Conservation (phyloP, 2,797 vertebrate genomes). For the Lutjanus argentimaculatus region DNA sequence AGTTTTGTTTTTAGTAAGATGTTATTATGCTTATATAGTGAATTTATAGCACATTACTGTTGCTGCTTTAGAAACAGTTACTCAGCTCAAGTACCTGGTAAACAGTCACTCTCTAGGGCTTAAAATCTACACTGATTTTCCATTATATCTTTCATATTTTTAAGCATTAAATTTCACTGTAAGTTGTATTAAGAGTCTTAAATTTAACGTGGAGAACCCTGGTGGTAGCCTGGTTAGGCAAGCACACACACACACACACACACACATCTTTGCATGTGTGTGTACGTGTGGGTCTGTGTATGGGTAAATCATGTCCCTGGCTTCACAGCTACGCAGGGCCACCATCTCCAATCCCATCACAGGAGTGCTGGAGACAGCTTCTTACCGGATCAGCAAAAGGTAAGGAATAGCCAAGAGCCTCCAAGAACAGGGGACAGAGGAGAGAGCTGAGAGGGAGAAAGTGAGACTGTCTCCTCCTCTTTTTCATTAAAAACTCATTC, state of each 20-base stretch:
- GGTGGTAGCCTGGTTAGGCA: not conserved
- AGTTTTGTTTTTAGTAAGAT: too few species aligned
- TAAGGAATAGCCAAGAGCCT: slow-evolving; percentile 84
- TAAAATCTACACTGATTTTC: too few species aligned
- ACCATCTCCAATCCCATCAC: slow-evolving; percentile 99
- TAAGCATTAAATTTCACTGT: too few species aligned
- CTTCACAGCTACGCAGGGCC: slow-evolving; percentile 99
- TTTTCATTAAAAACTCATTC: slow-evolving; percentile 22
- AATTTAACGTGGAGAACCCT: too few species aligned
- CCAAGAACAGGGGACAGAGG: slow-evolving; percentile 4
- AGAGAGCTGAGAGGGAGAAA: slow-evolving; percentile 33
- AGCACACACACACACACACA: slow-evolving; percentile 49
- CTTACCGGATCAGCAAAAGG: slow-evolving; percentile 99
- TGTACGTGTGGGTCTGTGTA: slow-evolving; percentile 44
- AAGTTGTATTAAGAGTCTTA: too few species aligned
- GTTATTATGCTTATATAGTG: too few species aligned
- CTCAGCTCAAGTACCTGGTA: too few species aligned
- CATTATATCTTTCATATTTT: too few species aligned
- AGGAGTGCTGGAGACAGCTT: slow-evolving; percentile 98
- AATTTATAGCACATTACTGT: too few species aligned
- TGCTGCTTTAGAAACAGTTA: too few species aligned
- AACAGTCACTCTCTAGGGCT: too few species aligned
- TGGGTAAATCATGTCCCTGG: slow-evolving; percentile 86
- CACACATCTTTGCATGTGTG: slow-evolving; percentile 35
- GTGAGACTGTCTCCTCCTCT: slow-evolving; percentile 10